phyloP scores from a whole-genome alignment of 2,888 invertebrate species.

The Lasioglossum figueresi region DNA sequence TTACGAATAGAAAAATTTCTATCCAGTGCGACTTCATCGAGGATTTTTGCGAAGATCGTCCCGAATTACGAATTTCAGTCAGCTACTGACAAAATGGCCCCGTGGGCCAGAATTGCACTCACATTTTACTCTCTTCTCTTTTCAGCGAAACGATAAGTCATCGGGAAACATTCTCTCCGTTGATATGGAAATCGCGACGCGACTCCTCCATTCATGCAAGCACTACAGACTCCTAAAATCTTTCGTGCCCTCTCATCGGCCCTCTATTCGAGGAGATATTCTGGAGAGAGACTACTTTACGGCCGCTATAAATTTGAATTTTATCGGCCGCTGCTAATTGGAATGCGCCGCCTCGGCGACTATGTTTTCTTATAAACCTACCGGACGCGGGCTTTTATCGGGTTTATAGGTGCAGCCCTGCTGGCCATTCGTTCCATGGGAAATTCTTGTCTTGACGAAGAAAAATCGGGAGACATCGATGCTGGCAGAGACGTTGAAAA shows the following conservation, averaged over 20 bases:
- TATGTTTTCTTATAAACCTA: conserved; percentile 4
- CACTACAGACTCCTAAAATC: conserved; percentile 55
- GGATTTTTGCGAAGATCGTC: neutral
- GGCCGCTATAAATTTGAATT: conserved; percentile 58
- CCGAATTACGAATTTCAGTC: neutral
- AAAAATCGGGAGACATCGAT: neutral
- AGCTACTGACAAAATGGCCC: neutral
- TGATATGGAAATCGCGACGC: conserved; percentile 74
- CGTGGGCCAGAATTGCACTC: neutral
- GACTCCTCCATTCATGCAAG: conserved; percentile 60
- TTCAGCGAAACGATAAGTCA: conserved; percentile 57
- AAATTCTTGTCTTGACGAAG: neutral
- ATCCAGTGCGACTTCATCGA: no score
- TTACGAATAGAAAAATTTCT: no score
- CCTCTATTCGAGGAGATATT: conserved; percentile 45
- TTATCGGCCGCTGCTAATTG: conserved; percentile 49
- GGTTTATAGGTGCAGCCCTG: conserved; percentile 16
- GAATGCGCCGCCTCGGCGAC: conserved; percentile 21
- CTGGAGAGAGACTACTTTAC: conserved; percentile 36
- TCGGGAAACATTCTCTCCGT: conserved; percentile 75
- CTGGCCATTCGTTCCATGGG: neutral
- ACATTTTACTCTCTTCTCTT: neutral
- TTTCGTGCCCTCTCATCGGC: conserved; percentile 11
- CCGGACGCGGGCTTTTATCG: neutral
- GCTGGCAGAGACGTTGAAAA: neutral